Evolutionary conservation across 2,888 invertebrate genomes (phyloP), one percentile per base, ranked within the genome.

Genomic region (Neoitamus cyanurus): DNA sequence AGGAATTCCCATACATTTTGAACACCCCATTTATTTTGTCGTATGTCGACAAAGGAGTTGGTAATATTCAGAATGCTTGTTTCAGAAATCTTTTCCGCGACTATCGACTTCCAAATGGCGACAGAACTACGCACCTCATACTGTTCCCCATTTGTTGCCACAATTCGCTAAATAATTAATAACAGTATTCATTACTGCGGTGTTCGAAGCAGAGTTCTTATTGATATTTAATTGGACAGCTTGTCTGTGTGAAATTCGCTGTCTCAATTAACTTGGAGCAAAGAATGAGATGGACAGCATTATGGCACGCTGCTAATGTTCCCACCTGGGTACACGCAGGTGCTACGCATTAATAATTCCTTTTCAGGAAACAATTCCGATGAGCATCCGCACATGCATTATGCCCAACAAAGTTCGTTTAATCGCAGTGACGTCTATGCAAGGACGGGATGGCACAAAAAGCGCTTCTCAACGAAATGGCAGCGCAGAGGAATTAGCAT

Each of bases 341-440:
- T 58, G 58, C 7, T 20, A 58, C 58, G 58, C 58, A 58, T 58
- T 58, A 58, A 58, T 58, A 58, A 58, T 58, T 58, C 58, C 58
- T 58, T 58, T 58, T 58, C 58, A 58, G 58, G 58, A 20, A 58
- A 20, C 58, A 58, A 58, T 58, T 58, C 58, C 58, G 9, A 58
- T 58, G 58, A 58, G 58, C 58, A 58, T 58, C 58, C 58, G 58
- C 15, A 58, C 58, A 58, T 58, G 58, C 58, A 58, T 58, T 58
- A 58, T 58, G 58, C 58, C 20, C 5, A 20, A 58, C 58, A 58
- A 58, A 58, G 58, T 58, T 58, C 58, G 20, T 58, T 58, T 58
- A 58, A 58, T 58, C 58, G 58, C 58, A 58, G 20, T 20, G 58
- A 20, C 58, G 58, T 58, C 58, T 58, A 15, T 20, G 42, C 42